A percentile compares a stretch with the other conserved stretches of the same genome.
These are phyloP conservation scores for Crenichthys baileyi DNA, from an alignment of 2,797 vertebrate genomes.

Conservation along the genomic window DNA sequence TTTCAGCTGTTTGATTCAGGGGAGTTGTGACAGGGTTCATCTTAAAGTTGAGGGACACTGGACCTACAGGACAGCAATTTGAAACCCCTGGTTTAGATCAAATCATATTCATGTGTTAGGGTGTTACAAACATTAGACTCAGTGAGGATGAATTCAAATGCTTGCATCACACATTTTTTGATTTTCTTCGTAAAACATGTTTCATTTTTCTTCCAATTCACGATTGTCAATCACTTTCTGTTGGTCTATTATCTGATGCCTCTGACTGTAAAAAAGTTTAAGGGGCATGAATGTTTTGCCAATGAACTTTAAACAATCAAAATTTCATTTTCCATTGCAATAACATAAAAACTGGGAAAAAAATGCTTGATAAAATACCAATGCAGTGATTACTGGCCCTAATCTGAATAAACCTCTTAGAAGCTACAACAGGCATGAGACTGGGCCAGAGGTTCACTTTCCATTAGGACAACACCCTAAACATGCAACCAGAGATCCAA, in stretches of 20 bases:
- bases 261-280: background rate
- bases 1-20: background rate
- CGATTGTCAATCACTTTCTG: background rate
- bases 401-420: too few relatives aligned
- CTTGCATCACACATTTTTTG: too few relatives aligned
- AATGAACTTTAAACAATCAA: too few relatives aligned
- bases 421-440: background rate
- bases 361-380: too few relatives aligned
- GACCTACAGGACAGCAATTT: background rate
- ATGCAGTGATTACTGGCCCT: too few relatives aligned
- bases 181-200: too few relatives aligned
- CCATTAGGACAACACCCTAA: background rate
- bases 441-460: background rate
- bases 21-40: background rate
- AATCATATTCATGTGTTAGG: too few relatives aligned
- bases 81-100: background rate
- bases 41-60: background rate
- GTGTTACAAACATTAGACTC: too few relatives aligned
- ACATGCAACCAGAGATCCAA: background rate
- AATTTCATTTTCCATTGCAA: background rate
- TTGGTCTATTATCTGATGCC: background rate
- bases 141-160: background rate
- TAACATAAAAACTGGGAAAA: too few relatives aligned
- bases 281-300: background rate
- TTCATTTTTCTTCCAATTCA: too few relatives aligned